Evolutionary conservation across 1,140 invertebrate genomes (phyloP).

Genomic region (Andrena cerasifolii): DNA sequence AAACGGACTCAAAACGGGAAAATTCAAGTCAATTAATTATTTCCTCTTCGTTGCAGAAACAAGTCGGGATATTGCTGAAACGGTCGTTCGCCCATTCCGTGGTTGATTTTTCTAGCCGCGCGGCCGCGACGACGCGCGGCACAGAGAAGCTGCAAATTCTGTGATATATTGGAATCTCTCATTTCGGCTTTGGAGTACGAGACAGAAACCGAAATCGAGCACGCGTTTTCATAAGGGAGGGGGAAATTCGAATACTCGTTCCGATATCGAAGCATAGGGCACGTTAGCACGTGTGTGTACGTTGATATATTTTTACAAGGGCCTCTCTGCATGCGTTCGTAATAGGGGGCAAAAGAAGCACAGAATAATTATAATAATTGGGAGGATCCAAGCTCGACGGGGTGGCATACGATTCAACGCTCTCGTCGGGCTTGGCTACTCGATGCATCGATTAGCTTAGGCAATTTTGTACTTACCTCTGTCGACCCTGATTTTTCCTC

Average conservation of each 20-base stretch:
- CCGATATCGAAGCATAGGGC: conserved; percentile 25
- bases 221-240: not conserved
- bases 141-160: conserved; percentile 65
- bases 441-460: conserved; percentile 68
- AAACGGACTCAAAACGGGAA: conserved; percentile 8
- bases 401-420: not conserved
- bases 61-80: not conserved
- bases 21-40: conserved; percentile 60
- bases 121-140: conserved; percentile 25
- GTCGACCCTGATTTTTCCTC: conserved; percentile 47
- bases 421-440: conserved; percentile 31
- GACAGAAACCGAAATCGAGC: conserved; percentile 24
- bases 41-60: conserved; percentile 6
- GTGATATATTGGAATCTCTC: conserved; percentile 70
- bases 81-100: conserved; percentile 32
- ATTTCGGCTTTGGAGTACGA: conserved; percentile 44
- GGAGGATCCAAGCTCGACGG: conserved; percentile 19
- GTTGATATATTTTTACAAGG: conserved; percentile 59
- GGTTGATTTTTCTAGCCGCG: conserved; percentile 31
- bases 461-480: conserved; percentile 78
- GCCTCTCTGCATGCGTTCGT: conserved; percentile 22
- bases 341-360: conserved; percentile 12
- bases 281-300: not conserved
- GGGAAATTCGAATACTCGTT: conserved; percentile 22
- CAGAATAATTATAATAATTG: not conserved